Base-by-base conservation (phyloP, 2,888 invertebrate genomes). In the Andricus quercusramuli region DNA sequence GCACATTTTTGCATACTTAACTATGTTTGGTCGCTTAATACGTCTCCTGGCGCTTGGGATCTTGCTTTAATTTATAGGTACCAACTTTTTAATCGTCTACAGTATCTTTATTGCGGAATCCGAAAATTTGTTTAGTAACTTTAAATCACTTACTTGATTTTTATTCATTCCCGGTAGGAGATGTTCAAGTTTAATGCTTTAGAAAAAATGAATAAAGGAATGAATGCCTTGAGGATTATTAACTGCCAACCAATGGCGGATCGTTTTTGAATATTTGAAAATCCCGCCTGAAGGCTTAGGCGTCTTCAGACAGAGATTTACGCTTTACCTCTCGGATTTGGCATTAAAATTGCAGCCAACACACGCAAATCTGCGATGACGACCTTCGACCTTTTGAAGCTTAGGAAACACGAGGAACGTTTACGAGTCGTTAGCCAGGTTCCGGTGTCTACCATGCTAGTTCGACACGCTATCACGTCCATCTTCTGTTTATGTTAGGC, bases 1-100 rank as follows among this genome's bases (percentile, higher is more conserved):
- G 70, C 67, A 67, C 37, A 41, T 70, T 51, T 70, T 70, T 70
- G 70, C 70, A 70, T 70, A 70, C 47, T 47, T 29, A 70, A 70
- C 29, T 51, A 70, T 51, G 70, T 70, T 70, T 68, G 68, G 44
- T 51, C 17, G 47, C 47, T 29, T 51, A 32, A 70, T 51, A 70
- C 51, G 70, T 51, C 44, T 15, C 22, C 44, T 68, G 68, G 44
- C 47, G 44, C 68, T 68, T 68, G 25, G 47, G 44, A 44, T 15
- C 15, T 20, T 25, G 15, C 17, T 20, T 70, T 51, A 67, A 70
- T 70, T 70, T 70, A 70, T 70, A 17, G 51, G 25, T 29, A 15
- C 25, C 29, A 70, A 70, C 17, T 51, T 70, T 51, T 29, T 29
- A 20, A 70, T 51, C 32, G 29, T 29, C 17, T 47, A 25, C 9